Conservation (phyloP, 1,140 invertebrate genomes). For the Riptortus pedestris region DNA sequence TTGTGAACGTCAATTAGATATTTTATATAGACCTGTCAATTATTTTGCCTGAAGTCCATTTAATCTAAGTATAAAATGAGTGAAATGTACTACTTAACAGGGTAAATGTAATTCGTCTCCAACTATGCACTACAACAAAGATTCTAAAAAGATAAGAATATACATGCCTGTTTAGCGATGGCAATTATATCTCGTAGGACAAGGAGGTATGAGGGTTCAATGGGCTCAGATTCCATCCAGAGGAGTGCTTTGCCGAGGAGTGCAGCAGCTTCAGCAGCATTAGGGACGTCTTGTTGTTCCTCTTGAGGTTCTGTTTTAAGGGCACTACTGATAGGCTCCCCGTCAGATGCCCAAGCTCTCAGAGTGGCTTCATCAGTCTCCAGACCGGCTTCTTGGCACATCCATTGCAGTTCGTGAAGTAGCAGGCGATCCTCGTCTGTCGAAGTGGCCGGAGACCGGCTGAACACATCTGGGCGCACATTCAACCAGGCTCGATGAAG, state of each 20-base stretch:
- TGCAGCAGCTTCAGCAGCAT: conserved; percentile 38
- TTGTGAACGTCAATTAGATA: too few species aligned
- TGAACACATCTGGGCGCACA: conserved; percentile 36
- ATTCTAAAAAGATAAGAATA: too few species aligned
- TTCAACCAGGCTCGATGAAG: conserved; percentile 42
- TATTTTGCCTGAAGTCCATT: too few species aligned
- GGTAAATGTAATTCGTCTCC: too few species aligned
- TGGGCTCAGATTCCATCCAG: conserved; percentile 45
- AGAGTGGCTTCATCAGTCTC: conserved; percentile 38
- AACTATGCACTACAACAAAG: too few species aligned
- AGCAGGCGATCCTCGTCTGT: conserved; percentile 35
- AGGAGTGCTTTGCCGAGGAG: conserved; percentile 40
- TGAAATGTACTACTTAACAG: too few species aligned
- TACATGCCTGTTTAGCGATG: conserved; percentile 36
- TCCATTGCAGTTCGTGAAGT: conserved; percentile 36
- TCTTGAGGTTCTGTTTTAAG: conserved; percentile 31
- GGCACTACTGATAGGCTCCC: conserved; percentile 15
- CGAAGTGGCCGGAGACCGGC: conserved; percentile 22
- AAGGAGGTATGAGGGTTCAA: conserved; percentile 42
- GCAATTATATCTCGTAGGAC: conserved; percentile 40
- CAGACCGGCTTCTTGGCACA: conserved; percentile 39
- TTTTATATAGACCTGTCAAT: too few species aligned
- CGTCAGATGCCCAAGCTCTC: conserved; percentile 35
- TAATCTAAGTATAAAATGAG: too few species aligned
- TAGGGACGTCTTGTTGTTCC: conserved; percentile 34